Evolutionary conservation across 2,113 vertebrate genomes (phyloP).

Genomic region (Pseudois nayaur): DNA sequence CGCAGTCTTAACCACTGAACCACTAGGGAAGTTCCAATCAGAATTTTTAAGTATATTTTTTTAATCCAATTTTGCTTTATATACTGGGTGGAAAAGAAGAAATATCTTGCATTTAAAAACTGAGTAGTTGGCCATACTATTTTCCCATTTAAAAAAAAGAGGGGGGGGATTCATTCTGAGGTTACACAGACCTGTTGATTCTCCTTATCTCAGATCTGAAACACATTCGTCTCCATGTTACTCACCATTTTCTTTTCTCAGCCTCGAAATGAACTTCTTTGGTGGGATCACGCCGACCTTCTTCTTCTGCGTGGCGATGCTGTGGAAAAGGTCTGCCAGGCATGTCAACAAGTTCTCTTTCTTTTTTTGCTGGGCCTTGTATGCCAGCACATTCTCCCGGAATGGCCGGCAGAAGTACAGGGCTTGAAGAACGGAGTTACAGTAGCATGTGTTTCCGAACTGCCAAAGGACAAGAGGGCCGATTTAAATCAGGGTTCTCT

Average conservation of each 20-base stretch:
- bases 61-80: background rate
- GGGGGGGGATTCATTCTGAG: accelerated
- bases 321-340: slow-evolving; percentile 98
- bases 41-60: background rate
- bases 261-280: slow-evolving; percentile 97
- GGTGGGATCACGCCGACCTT: slow-evolving; percentile 99
- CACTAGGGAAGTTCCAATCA: background rate
- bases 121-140: no score
- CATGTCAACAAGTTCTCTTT: slow-evolving; percentile 98
- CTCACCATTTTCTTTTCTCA: slow-evolving; percentile 97
- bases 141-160: background rate
- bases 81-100: background rate
- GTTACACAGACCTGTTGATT: background rate
- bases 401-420: slow-evolving; percentile 97
- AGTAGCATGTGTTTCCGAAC: slow-evolving; percentile 99
- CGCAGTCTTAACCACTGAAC: background rate
- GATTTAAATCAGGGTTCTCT: background rate
- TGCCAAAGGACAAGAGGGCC: slow-evolving; percentile 76
- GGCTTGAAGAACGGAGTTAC: slow-evolving; percentile 98
- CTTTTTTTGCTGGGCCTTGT: slow-evolving; percentile 98
- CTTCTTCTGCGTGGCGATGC: slow-evolving; percentile 98
- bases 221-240: accelerated
- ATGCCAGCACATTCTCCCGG: slow-evolving; percentile 96
- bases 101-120: background rate
- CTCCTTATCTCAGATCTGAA: background rate